These are phyloP conservation scores for Rotaria sp. DNA, from an alignment of 2,888 invertebrate genomes.

Conservation along the genomic window DNA sequence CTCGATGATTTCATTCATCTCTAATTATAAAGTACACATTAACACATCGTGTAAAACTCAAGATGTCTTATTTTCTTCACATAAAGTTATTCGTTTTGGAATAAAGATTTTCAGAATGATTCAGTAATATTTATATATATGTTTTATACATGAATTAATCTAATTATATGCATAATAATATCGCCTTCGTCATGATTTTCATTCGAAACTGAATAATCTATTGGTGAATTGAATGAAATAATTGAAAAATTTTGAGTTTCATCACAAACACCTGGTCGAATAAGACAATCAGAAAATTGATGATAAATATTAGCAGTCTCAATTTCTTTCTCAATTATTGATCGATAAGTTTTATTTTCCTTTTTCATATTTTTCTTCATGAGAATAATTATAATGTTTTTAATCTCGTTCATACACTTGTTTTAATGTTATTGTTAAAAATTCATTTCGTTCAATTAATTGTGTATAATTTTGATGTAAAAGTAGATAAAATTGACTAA, in stretches of 20 bases:
- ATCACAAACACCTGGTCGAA: conserved; percentile 23
- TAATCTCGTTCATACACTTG: neutral
- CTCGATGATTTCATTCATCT: too few relatives aligned
- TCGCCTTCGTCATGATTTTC: conserved; percentile 11
- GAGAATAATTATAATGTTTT: neutral
- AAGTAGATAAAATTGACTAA: neutral
- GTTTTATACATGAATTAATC: too few relatives aligned
- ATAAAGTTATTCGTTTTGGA: too few relatives aligned
- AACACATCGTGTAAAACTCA: too few relatives aligned
- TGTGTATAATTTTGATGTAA: neutral
- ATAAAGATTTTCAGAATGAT: too few relatives aligned
- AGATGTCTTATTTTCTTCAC: too few relatives aligned
- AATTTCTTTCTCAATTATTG: neutral
- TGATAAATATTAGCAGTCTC: neutral
- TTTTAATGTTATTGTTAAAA: neutral
- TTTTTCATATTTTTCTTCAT: neutral
- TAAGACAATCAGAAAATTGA: neutral
- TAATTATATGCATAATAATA: neutral
- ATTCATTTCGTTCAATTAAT: conserved; percentile 18
- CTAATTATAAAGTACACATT: too few relatives aligned
- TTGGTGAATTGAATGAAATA: neutral
- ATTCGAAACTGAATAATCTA: neutral
- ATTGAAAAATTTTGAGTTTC: neutral
- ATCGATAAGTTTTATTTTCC: neutral
- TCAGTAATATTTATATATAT: too few relatives aligned